These are phyloP conservation scores for Rhabdomys dilectus DNA, from an alignment of 2,113 vertebrate genomes.

Conservation along the genomic window DNA sequence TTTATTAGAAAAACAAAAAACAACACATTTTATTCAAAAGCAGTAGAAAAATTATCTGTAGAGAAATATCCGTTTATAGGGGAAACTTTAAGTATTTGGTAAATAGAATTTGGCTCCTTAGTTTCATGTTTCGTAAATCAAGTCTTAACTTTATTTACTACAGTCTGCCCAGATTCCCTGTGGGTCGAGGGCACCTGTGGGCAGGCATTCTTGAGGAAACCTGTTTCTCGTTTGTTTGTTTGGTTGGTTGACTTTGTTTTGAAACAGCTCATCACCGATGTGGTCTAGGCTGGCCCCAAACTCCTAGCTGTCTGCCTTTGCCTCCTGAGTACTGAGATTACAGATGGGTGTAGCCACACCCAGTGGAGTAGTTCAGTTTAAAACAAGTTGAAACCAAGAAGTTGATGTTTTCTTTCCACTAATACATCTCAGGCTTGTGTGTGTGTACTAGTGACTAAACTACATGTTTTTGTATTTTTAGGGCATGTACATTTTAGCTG, in stretches of 20 bases:
- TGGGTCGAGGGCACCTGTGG: not conserved
- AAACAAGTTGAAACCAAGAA: not conserved
- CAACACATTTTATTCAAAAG: conserved; percentile 4
- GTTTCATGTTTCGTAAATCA: not conserved
- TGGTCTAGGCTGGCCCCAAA: not conserved
- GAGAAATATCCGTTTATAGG: not conserved
- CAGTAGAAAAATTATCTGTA: not conserved
- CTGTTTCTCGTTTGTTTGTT: not conserved
- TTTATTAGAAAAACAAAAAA: conserved; percentile 25
- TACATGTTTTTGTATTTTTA: not conserved
- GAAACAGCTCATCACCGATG: not conserved
- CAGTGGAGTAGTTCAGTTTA: not conserved
- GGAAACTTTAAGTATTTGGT: not conserved
- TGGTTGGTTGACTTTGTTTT: not conserved
- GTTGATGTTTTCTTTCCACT: not conserved
- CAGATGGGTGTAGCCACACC: too few relatives aligned
- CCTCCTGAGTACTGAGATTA: not conserved
- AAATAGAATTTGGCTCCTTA: not conserved
- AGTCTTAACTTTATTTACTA: not conserved
- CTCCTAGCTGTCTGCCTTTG: accelerated
- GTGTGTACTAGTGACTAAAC: not conserved
- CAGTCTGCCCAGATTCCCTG: not conserved
- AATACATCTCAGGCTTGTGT: not conserved
- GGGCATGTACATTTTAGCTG: not conserved
- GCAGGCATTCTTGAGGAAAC: not conserved